Conservation (phyloP, 2,797 vertebrate species). For the Myotis vivesi region DNA sequence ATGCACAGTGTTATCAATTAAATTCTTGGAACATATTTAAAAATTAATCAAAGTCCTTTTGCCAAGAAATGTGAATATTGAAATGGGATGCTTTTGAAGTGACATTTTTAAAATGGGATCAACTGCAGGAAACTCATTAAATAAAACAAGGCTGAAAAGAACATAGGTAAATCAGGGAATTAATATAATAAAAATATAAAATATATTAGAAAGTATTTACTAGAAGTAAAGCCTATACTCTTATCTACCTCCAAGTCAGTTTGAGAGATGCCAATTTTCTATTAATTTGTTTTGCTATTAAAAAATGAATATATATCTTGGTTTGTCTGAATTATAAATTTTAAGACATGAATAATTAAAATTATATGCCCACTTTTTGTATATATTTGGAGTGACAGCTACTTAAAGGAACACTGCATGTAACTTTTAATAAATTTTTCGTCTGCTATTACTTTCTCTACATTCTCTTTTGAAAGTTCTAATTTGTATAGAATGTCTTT, state of each 20-base stretch:
- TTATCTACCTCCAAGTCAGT: background rate
- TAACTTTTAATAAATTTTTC: background rate
- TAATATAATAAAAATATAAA: background rate
- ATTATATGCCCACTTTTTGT: background rate
- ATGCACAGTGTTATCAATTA: background rate
- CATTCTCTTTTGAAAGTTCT: background rate
- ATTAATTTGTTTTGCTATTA: background rate
- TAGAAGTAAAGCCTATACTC: background rate
- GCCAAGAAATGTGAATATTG: background rate
- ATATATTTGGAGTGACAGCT: background rate
- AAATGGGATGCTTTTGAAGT: background rate
- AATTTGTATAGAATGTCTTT: background rate
- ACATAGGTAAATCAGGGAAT: background rate
- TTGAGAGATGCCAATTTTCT: conserved; percentile 14
- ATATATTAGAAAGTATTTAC: background rate
- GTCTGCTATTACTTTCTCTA: background rate
- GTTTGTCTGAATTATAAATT: conserved; percentile 8
- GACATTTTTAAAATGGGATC: background rate
- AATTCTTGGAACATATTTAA: conserved; percentile 19
- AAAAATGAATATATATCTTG: background rate
- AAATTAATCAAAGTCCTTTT: background rate
- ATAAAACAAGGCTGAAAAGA: background rate
- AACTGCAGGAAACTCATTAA: background rate
- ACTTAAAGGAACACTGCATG: background rate
- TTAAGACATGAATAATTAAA: background rate